Evolutionary conservation across 30 jellyfish, hydroid and myxozoan genomes (phyloP), one percentile per base, ranked within the genome.

Genomic region (Pseudorhiza aurosa): DNA sequence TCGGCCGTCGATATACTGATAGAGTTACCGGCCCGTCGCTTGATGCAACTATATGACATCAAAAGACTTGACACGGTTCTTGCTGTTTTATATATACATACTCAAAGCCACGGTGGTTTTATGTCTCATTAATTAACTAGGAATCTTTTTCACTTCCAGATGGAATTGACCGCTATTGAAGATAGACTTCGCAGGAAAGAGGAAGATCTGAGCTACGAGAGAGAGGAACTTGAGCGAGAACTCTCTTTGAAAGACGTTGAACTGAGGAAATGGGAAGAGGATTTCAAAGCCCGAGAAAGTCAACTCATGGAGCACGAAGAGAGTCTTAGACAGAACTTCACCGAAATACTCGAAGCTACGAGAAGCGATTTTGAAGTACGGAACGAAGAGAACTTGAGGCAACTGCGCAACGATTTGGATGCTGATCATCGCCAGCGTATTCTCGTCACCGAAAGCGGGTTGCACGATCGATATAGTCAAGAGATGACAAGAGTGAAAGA

Each of bases 341-440:
- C 63, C 27, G 86, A 81, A 4, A 75, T 57, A 12, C 90, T 93
- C 6, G 81, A 65, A 18, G 59, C 89, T 8, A 69, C 97, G 27
- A 69, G 93, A 24, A 58, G 29, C 24, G 79, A 75, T 33, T 46
- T 86, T 39, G 92, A 77, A 37, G 43, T 26, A 25, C 64, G 97
- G 40, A 68, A 86, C 68, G 85, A 71, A 35, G 95, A 76, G 58
- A 83, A 79, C 44, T 67, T 91, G 15, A 63, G 85, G 24, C 88
- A 77, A 64, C 75, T 91, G 8, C 85, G 98, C 11, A 77, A 85
- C 1, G 96, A 91, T 25, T 78, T 91, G 55, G 96, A 91, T 70
- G 56, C 70, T 12, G 98, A 91, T 73, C 75, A 91, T 68, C 85
- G 70, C 32, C 71, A 72, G 5, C 72, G 96, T 39, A 58, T 91